Conservation (phyloP, 2,113 vertebrate species). For the Sinocyclocheilus grahami region DNA sequence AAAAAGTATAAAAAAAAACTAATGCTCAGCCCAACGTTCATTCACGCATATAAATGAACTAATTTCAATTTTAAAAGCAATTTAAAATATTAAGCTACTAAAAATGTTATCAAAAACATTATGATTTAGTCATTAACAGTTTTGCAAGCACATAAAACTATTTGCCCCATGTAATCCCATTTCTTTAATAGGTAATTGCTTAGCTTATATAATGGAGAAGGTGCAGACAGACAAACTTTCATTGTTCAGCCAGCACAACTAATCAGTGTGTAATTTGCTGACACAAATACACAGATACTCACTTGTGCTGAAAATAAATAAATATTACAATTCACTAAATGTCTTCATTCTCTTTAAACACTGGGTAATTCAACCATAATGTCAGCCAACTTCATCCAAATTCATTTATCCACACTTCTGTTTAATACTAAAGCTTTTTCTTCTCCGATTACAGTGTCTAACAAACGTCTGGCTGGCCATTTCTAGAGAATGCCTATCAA, state of each 20-base stretch:
- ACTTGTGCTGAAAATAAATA: background rate
- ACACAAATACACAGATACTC: constrained; percentile 37
- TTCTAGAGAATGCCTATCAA: constrained; percentile 69
- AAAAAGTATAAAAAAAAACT: background rate
- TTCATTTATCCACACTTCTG: constrained; percentile 18
- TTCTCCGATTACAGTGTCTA: constrained; percentile 8
- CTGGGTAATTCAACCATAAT: background rate
- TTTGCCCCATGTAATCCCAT: background rate
- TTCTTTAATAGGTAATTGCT: background rate
- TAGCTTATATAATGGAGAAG: constrained; percentile 59
- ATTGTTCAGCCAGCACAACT: constrained; percentile 63
- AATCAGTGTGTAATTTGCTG: constrained; percentile 70
- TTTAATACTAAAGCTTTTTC: background rate
- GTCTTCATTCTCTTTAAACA: background rate
- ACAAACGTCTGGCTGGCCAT: constrained; percentile 41
- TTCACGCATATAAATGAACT: constrained; percentile 15
- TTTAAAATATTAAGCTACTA: background rate
- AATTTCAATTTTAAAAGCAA: background rate
- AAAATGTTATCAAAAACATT: background rate
- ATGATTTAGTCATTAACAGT: background rate
- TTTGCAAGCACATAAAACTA: background rate
- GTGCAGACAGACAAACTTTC: constrained; percentile 67
- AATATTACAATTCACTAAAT: background rate
- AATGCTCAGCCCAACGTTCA: background rate
- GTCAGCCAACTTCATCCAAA: background rate